phyloP scores from a whole-genome alignment of 2,888 invertebrate species.

The Trachelus iudaicus region DNA sequence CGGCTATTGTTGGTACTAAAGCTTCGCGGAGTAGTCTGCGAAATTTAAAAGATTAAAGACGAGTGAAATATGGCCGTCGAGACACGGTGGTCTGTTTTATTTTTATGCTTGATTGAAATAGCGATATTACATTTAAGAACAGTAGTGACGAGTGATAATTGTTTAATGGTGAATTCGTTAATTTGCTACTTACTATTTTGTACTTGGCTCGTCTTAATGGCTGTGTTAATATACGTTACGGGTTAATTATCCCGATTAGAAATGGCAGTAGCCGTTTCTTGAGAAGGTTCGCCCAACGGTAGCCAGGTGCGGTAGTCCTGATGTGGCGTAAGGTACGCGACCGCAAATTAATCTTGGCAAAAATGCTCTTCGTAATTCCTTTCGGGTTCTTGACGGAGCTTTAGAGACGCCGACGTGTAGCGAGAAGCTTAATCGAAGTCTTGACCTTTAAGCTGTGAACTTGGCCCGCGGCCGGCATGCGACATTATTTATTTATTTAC shows the following conservation, averaged over 20 bases:
- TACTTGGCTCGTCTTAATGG: neutral
- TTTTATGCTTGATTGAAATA: neutral
- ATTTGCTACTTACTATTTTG: neutral
- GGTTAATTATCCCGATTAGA: neutral
- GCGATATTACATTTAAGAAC: neutral
- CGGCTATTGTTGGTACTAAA: neutral
- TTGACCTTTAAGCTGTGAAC: constrained; percentile 47
- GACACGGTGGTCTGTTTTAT: neutral
- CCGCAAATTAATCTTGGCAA: constrained; percentile 56
- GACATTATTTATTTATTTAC: constrained; percentile 65
- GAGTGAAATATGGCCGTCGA: neutral
- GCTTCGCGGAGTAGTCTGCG: neutral
- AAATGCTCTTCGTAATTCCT: constrained; percentile 51
- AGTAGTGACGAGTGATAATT: neutral
- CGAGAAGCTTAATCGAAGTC: constrained; percentile 55
- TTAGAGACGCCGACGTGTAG: constrained; percentile 17
- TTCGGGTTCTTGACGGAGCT: constrained; percentile 31
- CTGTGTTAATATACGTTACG: neutral
- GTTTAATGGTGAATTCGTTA: neutral
- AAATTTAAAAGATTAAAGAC: neutral
- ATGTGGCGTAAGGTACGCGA: constrained; percentile 29
- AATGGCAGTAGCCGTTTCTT: neutral
- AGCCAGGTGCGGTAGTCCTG: constrained; percentile 39
- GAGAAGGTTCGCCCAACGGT: constrained; percentile 14
- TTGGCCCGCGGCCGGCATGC: constrained; percentile 23